phyloP scores from a whole-genome alignment of 2,113 vertebrate species.

The Lophura nycthemera region DNA sequence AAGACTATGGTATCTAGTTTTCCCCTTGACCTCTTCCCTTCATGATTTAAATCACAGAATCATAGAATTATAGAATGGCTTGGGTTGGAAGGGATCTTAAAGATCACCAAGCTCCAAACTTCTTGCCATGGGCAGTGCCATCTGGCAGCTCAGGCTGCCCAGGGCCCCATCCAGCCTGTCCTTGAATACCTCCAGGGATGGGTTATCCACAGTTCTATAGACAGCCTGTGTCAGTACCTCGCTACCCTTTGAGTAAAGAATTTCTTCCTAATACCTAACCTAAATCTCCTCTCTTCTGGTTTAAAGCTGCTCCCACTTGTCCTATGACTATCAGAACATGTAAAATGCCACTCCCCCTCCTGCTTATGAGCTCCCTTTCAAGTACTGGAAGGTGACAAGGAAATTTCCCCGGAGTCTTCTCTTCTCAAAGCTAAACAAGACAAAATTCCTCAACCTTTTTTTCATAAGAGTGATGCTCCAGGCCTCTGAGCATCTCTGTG shows the following conservation, averaged over 20 bases:
- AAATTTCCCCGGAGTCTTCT: not conserved
- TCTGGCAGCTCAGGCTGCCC: too few relatives aligned
- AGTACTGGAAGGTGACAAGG: not conserved
- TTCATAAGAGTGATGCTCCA: too few relatives aligned
- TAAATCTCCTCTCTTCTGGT: not conserved
- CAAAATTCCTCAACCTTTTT: too few relatives aligned
- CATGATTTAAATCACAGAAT: not conserved
- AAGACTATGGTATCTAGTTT: accelerated
- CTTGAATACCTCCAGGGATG: not conserved
- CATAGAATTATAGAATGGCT: not conserved
- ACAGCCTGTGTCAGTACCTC: not conserved
- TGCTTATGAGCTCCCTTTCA: not conserved
- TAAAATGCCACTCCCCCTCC: not conserved
- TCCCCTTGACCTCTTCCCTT: not conserved
- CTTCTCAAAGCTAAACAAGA: too few relatives aligned
- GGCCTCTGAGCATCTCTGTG: too few relatives aligned
- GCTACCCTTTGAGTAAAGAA: not conserved
- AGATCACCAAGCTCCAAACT: not conserved
- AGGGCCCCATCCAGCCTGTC: too few relatives aligned
- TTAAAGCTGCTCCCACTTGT: not conserved
- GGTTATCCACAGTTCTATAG: not conserved
- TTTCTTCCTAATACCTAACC: not conserved
- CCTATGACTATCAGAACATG: not conserved
- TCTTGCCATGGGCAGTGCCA: not conserved
- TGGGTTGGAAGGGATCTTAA: not conserved